These are phyloP conservation scores for Achroia grisella DNA, from an alignment of 1,140 invertebrate genomes.

Conservation along the genomic window DNA sequence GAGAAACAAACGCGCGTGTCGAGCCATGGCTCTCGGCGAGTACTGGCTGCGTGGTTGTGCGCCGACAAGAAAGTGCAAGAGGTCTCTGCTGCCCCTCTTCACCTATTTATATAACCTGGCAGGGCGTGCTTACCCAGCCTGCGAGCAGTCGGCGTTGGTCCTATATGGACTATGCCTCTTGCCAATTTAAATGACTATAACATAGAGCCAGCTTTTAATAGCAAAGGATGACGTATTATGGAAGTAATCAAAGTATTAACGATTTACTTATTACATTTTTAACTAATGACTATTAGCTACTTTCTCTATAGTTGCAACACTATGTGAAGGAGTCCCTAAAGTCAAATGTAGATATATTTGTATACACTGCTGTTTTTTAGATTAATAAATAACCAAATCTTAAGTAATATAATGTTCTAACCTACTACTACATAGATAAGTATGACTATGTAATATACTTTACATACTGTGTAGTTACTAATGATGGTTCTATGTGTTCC, in stretches of 20 bases:
- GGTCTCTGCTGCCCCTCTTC: slow-evolving; percentile 66
- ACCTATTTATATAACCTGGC: slow-evolving; percentile 70
- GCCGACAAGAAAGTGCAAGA: slow-evolving; percentile 68
- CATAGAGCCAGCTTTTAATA: slow-evolving; percentile 51
- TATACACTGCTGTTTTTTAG: too few relatives aligned
- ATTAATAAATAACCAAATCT: too few relatives aligned
- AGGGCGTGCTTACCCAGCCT: slow-evolving; percentile 34
- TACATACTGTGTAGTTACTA: too few relatives aligned
- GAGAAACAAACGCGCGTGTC: slow-evolving; percentile 64
- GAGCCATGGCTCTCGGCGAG: slow-evolving; percentile 69
- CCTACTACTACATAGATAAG: too few relatives aligned
- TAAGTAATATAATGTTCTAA: too few relatives aligned
- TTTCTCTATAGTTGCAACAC: too few relatives aligned
- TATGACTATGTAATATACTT: too few relatives aligned
- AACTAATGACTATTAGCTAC: slow-evolving; percentile 9
- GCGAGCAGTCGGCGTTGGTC: slow-evolving; percentile 31
- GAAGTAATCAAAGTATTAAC: slow-evolving; percentile 17
- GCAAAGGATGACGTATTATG: slow-evolving; percentile 28
- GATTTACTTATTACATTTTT: slow-evolving; percentile 13
- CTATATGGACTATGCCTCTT: slow-evolving; percentile 43
- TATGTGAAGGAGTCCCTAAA: too few relatives aligned
- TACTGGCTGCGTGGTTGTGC: slow-evolving; percentile 58
- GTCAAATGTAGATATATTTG: too few relatives aligned
- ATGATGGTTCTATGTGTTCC: too few relatives aligned
- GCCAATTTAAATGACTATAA: slow-evolving; percentile 35